Conservation (phyloP, 1,140 invertebrate genomes). For the Holotrichia oblita region DNA sequence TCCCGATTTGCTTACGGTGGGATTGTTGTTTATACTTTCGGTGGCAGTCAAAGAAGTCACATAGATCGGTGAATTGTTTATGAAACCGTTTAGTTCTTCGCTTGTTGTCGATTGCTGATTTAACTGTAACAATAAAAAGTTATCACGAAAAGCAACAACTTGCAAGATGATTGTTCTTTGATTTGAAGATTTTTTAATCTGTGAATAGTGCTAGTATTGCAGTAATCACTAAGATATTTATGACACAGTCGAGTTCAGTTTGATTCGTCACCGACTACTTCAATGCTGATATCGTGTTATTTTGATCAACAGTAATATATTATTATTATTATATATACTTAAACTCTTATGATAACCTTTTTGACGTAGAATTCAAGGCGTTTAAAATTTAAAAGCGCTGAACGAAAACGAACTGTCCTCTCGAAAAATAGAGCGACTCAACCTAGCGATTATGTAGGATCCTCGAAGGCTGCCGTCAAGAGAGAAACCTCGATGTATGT, state of each 20-base stretch:
- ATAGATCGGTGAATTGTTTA: slow-evolving; percentile 79
- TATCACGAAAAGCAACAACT: no score
- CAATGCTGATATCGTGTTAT: no score
- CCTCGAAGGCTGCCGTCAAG: neutral
- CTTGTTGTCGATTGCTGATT: slow-evolving; percentile 69
- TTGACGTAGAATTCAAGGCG: neutral
- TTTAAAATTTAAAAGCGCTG: neutral
- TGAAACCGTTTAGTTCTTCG: slow-evolving; percentile 77
- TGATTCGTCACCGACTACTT: no score
- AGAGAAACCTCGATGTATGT: neutral
- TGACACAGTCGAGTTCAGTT: no score
- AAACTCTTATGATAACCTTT: neutral
- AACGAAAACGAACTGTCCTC: neutral
- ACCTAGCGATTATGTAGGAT: neutral
- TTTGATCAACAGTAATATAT: no score
- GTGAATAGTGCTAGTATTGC: no score
- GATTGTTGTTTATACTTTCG: slow-evolving; percentile 65
- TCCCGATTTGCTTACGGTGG: slow-evolving; percentile 54
- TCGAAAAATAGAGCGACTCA: neutral
- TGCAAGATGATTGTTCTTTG: no score
- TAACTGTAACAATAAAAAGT: slow-evolving; percentile 65
- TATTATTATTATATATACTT: no score
- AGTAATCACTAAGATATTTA: no score
- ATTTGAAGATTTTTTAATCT: no score
- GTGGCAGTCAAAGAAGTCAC: slow-evolving; percentile 78